Conservation (phyloP, 23 tunicate genomes). For the Ciona savignyi region DNA sequence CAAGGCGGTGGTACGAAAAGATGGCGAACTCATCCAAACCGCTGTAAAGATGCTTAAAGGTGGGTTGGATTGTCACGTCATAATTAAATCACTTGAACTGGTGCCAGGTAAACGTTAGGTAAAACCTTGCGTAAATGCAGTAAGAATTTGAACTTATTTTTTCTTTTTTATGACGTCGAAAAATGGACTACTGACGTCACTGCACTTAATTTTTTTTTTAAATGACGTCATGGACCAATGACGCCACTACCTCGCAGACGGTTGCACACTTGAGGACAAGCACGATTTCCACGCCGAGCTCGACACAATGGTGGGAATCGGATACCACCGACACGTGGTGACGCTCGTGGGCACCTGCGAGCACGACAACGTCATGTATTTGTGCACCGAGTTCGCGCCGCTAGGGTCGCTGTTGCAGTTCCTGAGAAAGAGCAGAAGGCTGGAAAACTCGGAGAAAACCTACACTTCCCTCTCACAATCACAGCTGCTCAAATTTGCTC, state of each 20-base stretch:
- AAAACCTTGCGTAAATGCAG: no score
- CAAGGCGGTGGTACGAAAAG: constrained; percentile 74
- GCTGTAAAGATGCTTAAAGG: constrained; percentile 95
- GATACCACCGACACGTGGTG: constrained; percentile 62
- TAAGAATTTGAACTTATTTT: no score
- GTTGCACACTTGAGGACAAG: constrained; percentile 74
- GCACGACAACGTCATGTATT: constrained; percentile 60
- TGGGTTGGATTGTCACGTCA: constrained; percentile 8
- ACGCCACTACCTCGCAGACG: constrained; percentile 27
- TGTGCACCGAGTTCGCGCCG: constrained; percentile 90
- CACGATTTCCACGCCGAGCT: constrained; percentile 83
- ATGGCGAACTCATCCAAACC: constrained; percentile 27
- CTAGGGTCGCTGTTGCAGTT: constrained; percentile 72
- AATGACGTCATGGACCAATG: not conserved
- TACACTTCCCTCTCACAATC: constrained; percentile 64
- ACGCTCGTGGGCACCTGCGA: constrained; percentile 86
- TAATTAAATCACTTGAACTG: not conserved
- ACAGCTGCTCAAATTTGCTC: constrained; percentile 73
- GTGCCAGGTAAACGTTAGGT: no score
- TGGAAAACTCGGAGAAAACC: constrained; percentile 27
- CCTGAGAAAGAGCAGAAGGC: constrained; percentile 48
- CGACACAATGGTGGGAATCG: constrained; percentile 82
- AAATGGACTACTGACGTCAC: no score
- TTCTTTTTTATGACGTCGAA: no score
- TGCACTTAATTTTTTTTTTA: no score